phyloP scores from a whole-genome alignment of 2,888 invertebrate species.

The Elegia similella region DNA sequence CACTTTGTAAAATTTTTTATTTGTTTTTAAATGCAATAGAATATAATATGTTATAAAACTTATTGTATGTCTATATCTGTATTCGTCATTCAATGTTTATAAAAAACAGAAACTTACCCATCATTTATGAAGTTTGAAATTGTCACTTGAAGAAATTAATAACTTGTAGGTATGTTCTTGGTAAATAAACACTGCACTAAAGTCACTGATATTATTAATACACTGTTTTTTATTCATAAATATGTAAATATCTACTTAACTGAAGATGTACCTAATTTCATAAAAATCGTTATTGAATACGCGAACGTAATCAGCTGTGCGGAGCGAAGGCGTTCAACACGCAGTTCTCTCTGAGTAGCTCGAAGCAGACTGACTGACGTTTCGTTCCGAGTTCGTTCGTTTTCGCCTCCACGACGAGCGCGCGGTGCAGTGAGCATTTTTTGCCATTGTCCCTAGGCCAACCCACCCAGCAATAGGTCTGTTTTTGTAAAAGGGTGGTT shows the following conservation, averaged over 20 bases:
- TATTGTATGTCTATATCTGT: too few relatives aligned
- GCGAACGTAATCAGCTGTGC: slow-evolving; percentile 63
- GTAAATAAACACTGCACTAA: slow-evolving; percentile 23
- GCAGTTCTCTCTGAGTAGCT: slow-evolving; percentile 44
- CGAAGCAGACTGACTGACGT: slow-evolving; percentile 66
- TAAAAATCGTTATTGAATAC: slow-evolving; percentile 46
- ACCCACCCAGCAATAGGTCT: background rate
- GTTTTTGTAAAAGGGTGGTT: slow-evolving; percentile 29
- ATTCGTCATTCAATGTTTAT: background rate
- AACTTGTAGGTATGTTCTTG: slow-evolving; percentile 18
- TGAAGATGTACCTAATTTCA: slow-evolving; percentile 29
- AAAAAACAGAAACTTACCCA: slow-evolving; percentile 50
- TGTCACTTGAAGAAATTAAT: slow-evolving; percentile 37
- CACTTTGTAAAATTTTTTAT: background rate
- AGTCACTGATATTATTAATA: slow-evolving; percentile 22
- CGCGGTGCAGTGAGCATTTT: slow-evolving; percentile 28
- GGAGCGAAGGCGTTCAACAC: slow-evolving; percentile 39
- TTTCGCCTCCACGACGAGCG: slow-evolving; percentile 33
- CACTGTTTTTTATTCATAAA: slow-evolving; percentile 37
- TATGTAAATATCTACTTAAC: slow-evolving; percentile 24
- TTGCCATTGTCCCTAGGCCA: slow-evolving; percentile 16
- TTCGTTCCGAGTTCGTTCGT: slow-evolving; percentile 38
- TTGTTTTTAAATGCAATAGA: too few relatives aligned
- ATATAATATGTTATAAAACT: too few relatives aligned
- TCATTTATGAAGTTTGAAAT: slow-evolving; percentile 40